A percentile compares a stretch with the other conserved stretches of the same genome.
phyloP scores from a whole-genome alignment of 2,888 invertebrate genomes.

The Melitaea athalia region DNA sequence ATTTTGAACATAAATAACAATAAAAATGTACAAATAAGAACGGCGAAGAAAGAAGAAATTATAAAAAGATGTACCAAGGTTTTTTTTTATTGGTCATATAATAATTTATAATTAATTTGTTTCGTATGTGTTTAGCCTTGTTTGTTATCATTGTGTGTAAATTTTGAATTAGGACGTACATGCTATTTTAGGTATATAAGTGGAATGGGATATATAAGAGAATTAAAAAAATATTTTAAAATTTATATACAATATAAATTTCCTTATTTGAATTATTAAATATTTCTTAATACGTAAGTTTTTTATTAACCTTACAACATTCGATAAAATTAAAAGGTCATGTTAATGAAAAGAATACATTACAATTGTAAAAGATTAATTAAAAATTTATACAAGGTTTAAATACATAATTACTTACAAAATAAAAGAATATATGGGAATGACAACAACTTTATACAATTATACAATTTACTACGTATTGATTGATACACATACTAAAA shows the following conservation, averaged over 20 bases:
- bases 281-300: slow-evolving; percentile 21
- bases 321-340: slow-evolving; percentile 9
- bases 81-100: slow-evolving; percentile 8
- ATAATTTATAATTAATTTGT: slow-evolving; percentile 16
- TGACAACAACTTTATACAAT: no score
- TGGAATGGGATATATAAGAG: slow-evolving; percentile 51
- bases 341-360: slow-evolving; percentile 19
- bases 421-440: not conserved
- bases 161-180: slow-evolving; percentile 40
- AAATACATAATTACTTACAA: not conserved
- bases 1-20: not conserved
- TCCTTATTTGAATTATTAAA: slow-evolving; percentile 31
- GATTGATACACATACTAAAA: no score
- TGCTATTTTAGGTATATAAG: slow-evolving; percentile 45
- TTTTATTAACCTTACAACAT: slow-evolving; percentile 11
- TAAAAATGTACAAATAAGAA: not conserved
- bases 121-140: slow-evolving; percentile 18
- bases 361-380: slow-evolving; percentile 20
- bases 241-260: slow-evolving; percentile 27
- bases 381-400: slow-evolving; percentile 12
- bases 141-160: slow-evolving; percentile 45
- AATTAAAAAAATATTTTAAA: slow-evolving; percentile 30
- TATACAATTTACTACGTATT: no score
- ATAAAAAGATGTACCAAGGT: slow-evolving; percentile 1
- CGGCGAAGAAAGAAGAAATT: not conserved